Conservation (phyloP, 2,113 vertebrate genomes). For the Andinoacara biseriatus region DNA sequence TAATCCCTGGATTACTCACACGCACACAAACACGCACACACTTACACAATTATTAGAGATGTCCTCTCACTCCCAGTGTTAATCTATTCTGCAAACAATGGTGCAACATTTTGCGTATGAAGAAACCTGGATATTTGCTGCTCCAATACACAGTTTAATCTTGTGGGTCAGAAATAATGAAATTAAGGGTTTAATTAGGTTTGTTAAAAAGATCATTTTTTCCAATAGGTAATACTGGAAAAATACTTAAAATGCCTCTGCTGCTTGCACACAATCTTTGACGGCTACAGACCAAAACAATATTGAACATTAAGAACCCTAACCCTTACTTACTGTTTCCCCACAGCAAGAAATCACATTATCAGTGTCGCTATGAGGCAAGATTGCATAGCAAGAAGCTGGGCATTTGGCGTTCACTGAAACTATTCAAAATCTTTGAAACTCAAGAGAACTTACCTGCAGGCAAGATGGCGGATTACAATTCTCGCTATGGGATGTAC, state of each 20-base stretch:
- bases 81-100: slow-evolving; percentile 15
- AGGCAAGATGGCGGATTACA: background rate
- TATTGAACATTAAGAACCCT: background rate
- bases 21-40: slow-evolving; percentile 10
- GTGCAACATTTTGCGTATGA: background rate
- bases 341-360: background rate
- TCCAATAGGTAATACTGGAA: background rate
- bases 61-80: background rate
- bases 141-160: background rate
- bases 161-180: background rate
- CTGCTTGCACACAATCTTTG: background rate
- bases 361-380: background rate
- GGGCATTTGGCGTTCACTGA: background rate
- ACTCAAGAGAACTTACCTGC: background rate
- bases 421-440: background rate
- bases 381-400: background rate
- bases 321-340: background rate
- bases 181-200: background rate
- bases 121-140: background rate
- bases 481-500: background rate
- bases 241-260: background rate
- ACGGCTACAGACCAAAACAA: background rate
- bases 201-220: background rate
- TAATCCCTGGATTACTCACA: slow-evolving; percentile 66
- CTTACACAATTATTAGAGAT: slow-evolving; percentile 26